A percentile compares a stretch with the other conserved stretches of the same genome.
Evolutionary conservation across 2,113 vertebrate species (phyloP).

Genomic region (Zosterops pallidus): DNA sequence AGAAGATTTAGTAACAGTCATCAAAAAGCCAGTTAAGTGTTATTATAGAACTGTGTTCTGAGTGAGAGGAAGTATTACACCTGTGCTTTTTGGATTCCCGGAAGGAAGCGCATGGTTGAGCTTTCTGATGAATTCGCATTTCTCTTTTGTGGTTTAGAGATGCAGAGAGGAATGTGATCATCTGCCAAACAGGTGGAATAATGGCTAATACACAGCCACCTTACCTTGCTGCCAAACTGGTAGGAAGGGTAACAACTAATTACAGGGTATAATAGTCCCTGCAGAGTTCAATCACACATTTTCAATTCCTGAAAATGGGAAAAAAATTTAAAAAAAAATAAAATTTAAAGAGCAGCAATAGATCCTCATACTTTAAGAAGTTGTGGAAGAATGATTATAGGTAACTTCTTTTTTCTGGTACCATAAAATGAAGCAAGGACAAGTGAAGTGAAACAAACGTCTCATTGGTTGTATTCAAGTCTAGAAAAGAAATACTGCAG

Average conservation of each 20-base stretch:
- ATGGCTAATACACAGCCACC: background rate
- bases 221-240: background rate
- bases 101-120: background rate
- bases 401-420: background rate
- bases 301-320: background rate
- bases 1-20: background rate
- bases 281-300: background rate
- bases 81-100: background rate
- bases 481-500: background rate
- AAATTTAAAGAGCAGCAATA: background rate
- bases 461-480: background rate
- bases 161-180: background rate
- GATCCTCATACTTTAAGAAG: background rate
- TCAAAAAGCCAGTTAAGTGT: background rate
- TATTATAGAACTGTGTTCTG: background rate
- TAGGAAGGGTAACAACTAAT: background rate
- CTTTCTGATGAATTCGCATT: background rate
- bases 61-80: background rate
- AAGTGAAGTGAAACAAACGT: background rate
- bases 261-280: background rate
- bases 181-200: background rate
- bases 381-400: background rate
- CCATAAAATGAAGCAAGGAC: background rate
- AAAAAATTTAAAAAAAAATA: too few relatives aligned
- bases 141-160: background rate